Conservation (phyloP, 2,797 vertebrate species). For the Orestias chungarensis region DNA sequence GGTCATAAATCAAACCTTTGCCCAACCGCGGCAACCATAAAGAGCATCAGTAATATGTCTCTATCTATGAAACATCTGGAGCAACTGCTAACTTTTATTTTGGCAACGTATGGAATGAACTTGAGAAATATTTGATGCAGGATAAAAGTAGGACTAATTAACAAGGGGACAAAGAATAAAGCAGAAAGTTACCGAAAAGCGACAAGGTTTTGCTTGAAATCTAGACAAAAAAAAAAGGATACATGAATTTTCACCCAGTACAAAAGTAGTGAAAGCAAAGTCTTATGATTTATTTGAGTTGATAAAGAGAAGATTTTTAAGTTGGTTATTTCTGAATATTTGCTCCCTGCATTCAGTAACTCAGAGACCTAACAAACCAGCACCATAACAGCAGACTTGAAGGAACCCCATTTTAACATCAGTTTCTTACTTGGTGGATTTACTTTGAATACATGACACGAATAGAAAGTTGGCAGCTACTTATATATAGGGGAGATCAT, state of each 20-base stretch:
- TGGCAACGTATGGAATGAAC: too few species aligned
- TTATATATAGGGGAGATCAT: too few species aligned
- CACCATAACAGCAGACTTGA: not conserved
- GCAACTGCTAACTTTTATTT: too few species aligned
- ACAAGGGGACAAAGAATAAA: not conserved
- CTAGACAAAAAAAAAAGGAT: too few species aligned
- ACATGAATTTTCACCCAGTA: not conserved
- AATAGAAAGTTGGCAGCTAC: too few species aligned
- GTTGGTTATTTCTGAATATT: not conserved
- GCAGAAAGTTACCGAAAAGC: not conserved
- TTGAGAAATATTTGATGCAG: too few species aligned
- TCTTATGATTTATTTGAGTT: not conserved
- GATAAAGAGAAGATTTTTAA: too few species aligned
- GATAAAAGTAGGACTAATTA: too few species aligned
- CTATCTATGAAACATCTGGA: too few species aligned
- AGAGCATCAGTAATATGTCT: not conserved
- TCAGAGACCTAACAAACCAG: not conserved
- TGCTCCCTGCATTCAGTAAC: not conserved
- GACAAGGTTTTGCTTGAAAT: too few species aligned
- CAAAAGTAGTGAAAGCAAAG: not conserved
- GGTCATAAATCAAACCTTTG: conserved; percentile 10
- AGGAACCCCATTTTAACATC: not conserved
- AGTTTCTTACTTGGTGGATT: too few species aligned
- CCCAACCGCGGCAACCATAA: conserved; percentile 1
- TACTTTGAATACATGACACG: too few species aligned